A percentile compares a stretch with the other conserved stretches of the same genome.
These are phyloP conservation scores for Fregetta grallaria DNA, from an alignment of 2,113 vertebrate species.

Conservation along the genomic window DNA sequence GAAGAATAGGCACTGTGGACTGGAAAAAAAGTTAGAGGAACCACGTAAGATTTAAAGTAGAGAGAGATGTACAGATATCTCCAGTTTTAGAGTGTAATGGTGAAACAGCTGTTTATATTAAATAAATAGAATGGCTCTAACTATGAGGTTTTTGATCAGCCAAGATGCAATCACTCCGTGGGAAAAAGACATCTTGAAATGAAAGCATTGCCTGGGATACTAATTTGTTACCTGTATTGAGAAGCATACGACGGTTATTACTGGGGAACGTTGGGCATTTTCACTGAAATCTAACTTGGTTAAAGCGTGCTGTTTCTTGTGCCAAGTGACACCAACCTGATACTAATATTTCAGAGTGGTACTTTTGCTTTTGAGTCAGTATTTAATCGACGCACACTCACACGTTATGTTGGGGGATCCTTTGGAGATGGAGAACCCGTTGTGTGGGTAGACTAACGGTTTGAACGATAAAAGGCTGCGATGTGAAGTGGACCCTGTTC, in stretches of 20 bases:
- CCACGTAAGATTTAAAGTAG: neutral
- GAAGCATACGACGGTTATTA: neutral
- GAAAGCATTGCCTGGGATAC: neutral
- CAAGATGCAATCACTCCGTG: neutral
- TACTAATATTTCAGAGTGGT: neutral
- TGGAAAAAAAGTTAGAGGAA: neutral
- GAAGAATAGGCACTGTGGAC: too few species aligned
- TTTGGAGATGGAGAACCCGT: neutral
- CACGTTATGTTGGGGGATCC: neutral
- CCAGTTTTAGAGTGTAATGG: neutral
- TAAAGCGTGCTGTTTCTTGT: neutral
- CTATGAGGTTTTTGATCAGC: neutral
- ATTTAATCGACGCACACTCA: neutral
- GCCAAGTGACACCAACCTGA: neutral
- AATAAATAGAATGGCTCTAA: neutral
- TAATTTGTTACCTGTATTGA: neutral
- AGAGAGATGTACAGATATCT: neutral
- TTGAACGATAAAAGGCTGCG: neutral
- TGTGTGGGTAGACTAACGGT: neutral
- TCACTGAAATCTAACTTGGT: neutral
- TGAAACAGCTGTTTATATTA: neutral
- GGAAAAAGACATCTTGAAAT: neutral
- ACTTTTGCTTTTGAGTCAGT: neutral
- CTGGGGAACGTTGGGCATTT: neutral
- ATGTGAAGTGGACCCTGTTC: neutral